Evolutionary conservation across 64 coral and sea anemone species (phyloP).

Genomic region (Cladopsammia gracilis): DNA sequence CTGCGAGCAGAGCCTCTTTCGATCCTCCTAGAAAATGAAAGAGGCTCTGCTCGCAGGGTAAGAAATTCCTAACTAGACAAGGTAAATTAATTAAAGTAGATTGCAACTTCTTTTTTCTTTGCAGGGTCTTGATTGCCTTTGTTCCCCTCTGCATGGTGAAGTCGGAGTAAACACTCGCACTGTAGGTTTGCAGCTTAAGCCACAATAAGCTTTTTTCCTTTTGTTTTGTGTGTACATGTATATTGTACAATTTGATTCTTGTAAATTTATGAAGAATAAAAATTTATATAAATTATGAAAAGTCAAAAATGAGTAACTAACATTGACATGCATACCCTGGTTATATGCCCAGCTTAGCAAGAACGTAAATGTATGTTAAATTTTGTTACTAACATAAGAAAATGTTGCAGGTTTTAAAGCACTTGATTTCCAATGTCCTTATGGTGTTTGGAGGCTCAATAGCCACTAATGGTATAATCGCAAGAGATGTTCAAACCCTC

Average conservation of each 20-base stretch:
- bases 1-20: too few species aligned
- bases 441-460: slow-evolving; percentile 68
- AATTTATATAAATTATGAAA: too few species aligned
- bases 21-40: too few species aligned
- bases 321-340: not conserved
- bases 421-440: slow-evolving; percentile 75
- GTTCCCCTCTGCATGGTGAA: slow-evolving; percentile 76
- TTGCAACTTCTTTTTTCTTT: not conserved
- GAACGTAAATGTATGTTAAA: too few species aligned
- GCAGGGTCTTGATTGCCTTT: slow-evolving; percentile 74
- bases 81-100: too few species aligned
- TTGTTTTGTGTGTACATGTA: not conserved
- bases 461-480: slow-evolving; percentile 48
- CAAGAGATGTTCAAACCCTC: slow-evolving; percentile 66
- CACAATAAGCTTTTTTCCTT: not conserved
- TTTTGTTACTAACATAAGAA: too few species aligned
- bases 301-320: not conserved
- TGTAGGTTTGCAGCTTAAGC: slow-evolving; percentile 22
- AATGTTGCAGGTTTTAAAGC: slow-evolving; percentile 67
- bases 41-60: too few species aligned
- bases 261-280: too few species aligned
- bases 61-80: too few species aligned
- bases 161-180: slow-evolving; percentile 67
- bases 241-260: too few species aligned
- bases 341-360: not conserved